Conservation (phyloP, 2,888 invertebrate species). For the Orthosia cruda region DNA sequence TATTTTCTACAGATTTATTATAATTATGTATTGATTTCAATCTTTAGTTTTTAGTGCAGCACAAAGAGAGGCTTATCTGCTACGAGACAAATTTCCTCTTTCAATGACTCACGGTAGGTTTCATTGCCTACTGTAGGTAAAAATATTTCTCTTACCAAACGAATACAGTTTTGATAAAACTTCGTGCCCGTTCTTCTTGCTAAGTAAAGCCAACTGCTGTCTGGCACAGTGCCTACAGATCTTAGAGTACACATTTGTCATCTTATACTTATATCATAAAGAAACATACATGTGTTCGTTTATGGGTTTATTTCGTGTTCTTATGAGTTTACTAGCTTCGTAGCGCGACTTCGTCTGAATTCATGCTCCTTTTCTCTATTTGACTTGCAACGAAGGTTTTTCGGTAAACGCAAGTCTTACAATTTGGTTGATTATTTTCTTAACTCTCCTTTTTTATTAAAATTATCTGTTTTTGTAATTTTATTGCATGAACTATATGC, state of each 20-base stretch:
- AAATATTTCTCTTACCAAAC: too few species aligned
- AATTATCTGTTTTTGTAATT: neutral
- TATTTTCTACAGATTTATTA: too few species aligned
- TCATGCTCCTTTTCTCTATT: neutral
- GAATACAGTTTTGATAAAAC: neutral
- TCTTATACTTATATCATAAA: conserved; percentile 10
- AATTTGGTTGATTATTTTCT: neutral
- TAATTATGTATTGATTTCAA: too few species aligned
- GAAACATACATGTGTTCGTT: neutral
- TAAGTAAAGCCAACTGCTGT: conserved; percentile 2
- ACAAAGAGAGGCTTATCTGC: too few species aligned
- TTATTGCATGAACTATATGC: neutral
- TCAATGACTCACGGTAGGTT: neutral
- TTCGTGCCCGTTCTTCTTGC: neutral
- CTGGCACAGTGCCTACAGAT: conserved; percentile 29
- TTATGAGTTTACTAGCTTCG: neutral
- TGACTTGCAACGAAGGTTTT: neutral
- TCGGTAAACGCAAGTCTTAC: neutral
- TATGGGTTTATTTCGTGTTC: conserved; percentile 9
- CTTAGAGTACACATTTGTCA: conserved; percentile 12
- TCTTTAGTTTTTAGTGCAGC: too few species aligned
- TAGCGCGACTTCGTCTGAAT: neutral
- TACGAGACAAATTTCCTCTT: too few species aligned
- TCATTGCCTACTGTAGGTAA: too few species aligned
- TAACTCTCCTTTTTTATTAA: neutral